Percentiles rank a stretch among this genome's conserved stretches.
Evolutionary conservation across 23 tunicate genomes (phyloP).

Genomic region (Diplosoma virens): DNA sequence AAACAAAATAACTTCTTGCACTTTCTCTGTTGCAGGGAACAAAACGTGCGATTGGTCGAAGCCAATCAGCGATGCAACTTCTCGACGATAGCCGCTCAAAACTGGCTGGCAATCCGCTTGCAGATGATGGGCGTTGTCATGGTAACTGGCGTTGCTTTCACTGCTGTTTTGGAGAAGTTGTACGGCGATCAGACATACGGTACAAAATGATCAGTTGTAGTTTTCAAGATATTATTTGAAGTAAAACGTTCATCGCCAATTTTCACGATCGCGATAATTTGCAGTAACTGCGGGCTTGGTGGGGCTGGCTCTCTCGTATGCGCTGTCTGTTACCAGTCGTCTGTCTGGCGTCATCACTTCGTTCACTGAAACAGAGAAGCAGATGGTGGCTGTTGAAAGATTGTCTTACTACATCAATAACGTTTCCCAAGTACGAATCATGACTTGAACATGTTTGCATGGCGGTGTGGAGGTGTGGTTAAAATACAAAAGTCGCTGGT

Average conservation of each 20-base stretch:
- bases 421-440: constrained; percentile 76
- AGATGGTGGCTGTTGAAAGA: constrained; percentile 95
- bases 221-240: background rate
- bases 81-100: constrained; percentile 85
- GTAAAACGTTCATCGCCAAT: background rate
- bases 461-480: too few relatives aligned
- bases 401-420: constrained; percentile 74
- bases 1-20: too few relatives aligned
- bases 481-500: too few relatives aligned
- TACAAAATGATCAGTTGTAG: too few relatives aligned
- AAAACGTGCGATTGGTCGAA: constrained; percentile 54
- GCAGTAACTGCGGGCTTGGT: constrained; percentile 57
- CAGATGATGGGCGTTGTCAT: constrained; percentile 90
- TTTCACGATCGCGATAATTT: background rate
- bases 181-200: constrained; percentile 30
- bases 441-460: too few relatives aligned
- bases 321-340: constrained; percentile 78
- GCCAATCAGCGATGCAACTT: constrained; percentile 84
- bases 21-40: constrained; percentile 34
- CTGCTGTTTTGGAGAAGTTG: constrained; percentile 60
- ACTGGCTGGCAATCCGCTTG: constrained; percentile 78
- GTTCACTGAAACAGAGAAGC: constrained; percentile 94
- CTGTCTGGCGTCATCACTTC: constrained; percentile 91
- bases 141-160: constrained; percentile 74
- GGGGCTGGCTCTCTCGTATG: constrained; percentile 90